Conservation (phyloP, 2,888 invertebrate genomes). For the Brachycybe producta region DNA sequence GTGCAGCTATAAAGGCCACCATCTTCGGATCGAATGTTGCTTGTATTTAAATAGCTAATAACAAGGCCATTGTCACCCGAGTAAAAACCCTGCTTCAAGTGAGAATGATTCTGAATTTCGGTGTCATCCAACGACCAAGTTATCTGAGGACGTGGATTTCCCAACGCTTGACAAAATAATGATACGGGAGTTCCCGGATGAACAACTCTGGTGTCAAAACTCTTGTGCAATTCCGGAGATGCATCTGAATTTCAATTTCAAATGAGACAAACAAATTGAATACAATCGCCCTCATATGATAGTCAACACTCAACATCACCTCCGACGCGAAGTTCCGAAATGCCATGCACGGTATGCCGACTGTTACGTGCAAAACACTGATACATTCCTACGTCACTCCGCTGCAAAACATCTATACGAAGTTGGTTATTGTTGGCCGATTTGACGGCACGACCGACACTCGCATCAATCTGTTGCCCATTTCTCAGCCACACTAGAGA, state of each 20-base stretch:
- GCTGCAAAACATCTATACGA: constrained; percentile 26
- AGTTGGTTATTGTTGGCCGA: constrained; percentile 21
- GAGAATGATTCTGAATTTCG: constrained; percentile 26
- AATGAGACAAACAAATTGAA: not conserved
- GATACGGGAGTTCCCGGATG: constrained; percentile 22
- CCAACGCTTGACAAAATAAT: constrained; percentile 25
- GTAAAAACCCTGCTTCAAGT: constrained; percentile 29
- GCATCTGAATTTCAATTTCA: constrained; percentile 8
- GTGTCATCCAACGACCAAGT: constrained; percentile 29
- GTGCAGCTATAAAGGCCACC: constrained; percentile 36
- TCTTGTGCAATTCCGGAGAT: constrained; percentile 19
- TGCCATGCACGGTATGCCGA: constrained; percentile 16
- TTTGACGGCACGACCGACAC: constrained; percentile 24
- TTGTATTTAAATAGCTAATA: constrained; percentile 34
- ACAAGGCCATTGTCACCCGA: constrained; percentile 31
- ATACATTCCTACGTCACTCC: constrained; percentile 33
- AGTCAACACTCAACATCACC: constrained; percentile 8
- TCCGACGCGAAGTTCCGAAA: constrained; percentile 18
- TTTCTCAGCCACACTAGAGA: constrained; percentile 86
- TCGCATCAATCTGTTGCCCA: constrained; percentile 56
- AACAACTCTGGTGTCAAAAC: constrained; percentile 20
- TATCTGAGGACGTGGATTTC: constrained; percentile 25
- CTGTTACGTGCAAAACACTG: constrained; percentile 28
- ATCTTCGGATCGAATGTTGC: constrained; percentile 31
- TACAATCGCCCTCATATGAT: not conserved